phyloP scores from a whole-genome alignment of 2,113 vertebrate genomes.

The Peromyscus maniculatus region DNA sequence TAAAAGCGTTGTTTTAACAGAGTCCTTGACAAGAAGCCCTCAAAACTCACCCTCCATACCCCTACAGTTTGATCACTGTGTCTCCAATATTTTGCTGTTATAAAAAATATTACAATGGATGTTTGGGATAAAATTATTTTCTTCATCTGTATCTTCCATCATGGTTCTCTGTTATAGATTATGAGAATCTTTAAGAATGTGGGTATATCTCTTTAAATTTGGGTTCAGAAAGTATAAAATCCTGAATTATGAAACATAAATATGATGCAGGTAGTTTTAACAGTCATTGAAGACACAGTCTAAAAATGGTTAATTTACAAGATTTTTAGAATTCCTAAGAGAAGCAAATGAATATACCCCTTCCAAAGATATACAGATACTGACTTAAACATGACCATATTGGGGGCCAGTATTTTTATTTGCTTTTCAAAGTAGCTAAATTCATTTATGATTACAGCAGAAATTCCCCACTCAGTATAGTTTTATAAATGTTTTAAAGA shows the following conservation, averaged over 20 bases:
- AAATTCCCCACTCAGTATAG: neutral
- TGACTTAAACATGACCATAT: neutral
- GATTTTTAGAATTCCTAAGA: neutral
- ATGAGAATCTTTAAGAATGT: neutral
- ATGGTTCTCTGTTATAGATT: neutral
- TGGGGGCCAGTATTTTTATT: neutral
- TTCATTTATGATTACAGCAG: neutral
- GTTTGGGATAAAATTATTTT: neutral
- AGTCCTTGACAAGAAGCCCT: neutral
- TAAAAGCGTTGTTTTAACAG: neutral
- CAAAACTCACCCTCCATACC: neutral
- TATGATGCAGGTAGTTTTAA: neutral
- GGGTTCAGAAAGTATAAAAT: neutral
- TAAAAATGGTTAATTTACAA: neutral
- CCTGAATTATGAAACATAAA: neutral
- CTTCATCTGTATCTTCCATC: neutral
- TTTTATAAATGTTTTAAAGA: slow-evolving; percentile 2
- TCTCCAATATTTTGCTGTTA: neutral
- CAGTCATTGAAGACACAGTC: neutral
- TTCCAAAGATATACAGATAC: neutral
- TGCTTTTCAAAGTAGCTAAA: neutral
- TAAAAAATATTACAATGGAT: neutral
- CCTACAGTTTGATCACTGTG: neutral
- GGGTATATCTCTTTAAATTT: neutral
- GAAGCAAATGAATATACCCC: neutral